Evolutionary conservation across 2,113 vertebrate genomes (phyloP).

Genomic region (Phylloscopus whistleri): DNA sequence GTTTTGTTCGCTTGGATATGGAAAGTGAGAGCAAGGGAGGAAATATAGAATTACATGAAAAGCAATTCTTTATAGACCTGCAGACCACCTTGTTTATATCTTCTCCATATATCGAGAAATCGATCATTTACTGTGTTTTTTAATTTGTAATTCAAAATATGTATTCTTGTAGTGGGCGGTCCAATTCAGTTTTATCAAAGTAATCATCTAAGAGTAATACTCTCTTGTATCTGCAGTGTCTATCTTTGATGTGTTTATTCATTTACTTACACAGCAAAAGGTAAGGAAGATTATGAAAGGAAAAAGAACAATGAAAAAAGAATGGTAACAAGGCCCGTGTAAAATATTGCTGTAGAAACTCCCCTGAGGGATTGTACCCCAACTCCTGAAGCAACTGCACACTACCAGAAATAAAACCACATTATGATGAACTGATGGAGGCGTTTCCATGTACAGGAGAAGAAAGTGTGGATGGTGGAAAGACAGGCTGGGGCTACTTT

Average conservation of each 20-base stretch:
- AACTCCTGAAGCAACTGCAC: background rate
- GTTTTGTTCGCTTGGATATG: constrained; percentile 23
- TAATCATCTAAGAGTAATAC: background rate
- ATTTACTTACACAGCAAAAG: background rate
- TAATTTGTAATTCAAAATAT: background rate
- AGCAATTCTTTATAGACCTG: background rate
- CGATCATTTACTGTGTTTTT: background rate
- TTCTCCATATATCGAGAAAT: background rate
- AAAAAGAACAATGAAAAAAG: background rate
- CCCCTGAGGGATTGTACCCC: background rate
- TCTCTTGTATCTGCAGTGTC: background rate
- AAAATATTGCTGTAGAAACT: background rate
- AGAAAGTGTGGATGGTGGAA: background rate
- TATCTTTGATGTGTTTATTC: background rate
- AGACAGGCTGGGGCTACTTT: background rate
- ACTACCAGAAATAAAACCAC: background rate
- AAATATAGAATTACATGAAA: background rate
- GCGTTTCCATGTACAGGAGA: background rate
- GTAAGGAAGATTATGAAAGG: background rate
- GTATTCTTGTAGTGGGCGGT: background rate
- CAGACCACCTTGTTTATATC: background rate
- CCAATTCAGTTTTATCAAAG: background rate
- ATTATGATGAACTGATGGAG: background rate
- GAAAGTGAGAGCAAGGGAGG: background rate
- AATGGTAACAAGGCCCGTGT: background rate